phyloP scores from a whole-genome alignment of 2,888 invertebrate genomes.

The Drosophila mulleri region DNA sequence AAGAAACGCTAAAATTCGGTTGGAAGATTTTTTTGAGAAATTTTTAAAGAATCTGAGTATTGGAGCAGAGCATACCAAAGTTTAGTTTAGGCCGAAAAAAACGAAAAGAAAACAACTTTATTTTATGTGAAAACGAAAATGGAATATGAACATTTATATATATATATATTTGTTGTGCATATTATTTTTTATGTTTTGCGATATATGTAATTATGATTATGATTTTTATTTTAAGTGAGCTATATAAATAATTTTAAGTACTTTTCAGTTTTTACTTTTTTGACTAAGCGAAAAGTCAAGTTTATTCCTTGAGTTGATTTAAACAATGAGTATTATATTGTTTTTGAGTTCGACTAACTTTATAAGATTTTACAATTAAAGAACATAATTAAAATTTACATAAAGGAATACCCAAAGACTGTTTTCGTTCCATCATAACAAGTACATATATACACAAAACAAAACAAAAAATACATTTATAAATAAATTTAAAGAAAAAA shows the following conservation, averaged over 20 bases:
- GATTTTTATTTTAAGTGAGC: constrained; percentile 28
- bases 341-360: constrained; percentile 46
- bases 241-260: constrained; percentile 11
- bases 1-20: constrained; percentile 19
- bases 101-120: constrained; percentile 10
- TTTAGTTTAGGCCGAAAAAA: constrained; percentile 64
- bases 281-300: constrained; percentile 56
- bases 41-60: constrained; percentile 17
- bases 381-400: constrained; percentile 67
- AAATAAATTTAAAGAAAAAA: constrained; percentile 37
- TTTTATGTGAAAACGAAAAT: constrained; percentile 31
- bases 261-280: constrained; percentile 10
- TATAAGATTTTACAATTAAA: constrained; percentile 54
- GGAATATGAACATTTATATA: constrained; percentile 2
- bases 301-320: constrained; percentile 31
- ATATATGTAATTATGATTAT: constrained; percentile 38
- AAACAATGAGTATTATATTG: constrained; percentile 50
- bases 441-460: constrained; percentile 66
- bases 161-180: constrained; percentile 55
- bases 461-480: constrained; percentile 45
- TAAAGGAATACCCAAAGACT: constrained; percentile 85
- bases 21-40: constrained; percentile 15
- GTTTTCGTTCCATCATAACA: constrained; percentile 86
- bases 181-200: constrained; percentile 44
- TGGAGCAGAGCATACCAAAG: constrained; percentile 69